Conservation (phyloP, 1,140 invertebrate genomes). For the Pissodes strobi region DNA sequence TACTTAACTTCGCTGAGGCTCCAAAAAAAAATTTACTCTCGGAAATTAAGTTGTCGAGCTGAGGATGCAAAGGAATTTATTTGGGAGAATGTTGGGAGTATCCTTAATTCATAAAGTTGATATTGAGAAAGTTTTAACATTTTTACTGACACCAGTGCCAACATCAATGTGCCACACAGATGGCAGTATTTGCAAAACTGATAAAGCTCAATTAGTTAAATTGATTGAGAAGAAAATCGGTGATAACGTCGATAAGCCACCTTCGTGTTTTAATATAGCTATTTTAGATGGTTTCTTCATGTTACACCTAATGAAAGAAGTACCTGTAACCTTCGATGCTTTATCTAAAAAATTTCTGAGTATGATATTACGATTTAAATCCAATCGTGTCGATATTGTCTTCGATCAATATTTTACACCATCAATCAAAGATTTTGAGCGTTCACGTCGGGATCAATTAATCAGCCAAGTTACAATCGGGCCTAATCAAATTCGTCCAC, state of each 20-base stretch:
- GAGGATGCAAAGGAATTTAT: too few relatives aligned
- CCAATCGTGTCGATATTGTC: slow-evolving; percentile 17
- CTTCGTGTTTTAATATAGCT: slow-evolving; percentile 12
- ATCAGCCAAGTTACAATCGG: slow-evolving; percentile 16
- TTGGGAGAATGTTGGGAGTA: too few relatives aligned
- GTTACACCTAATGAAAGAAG: slow-evolving; percentile 31
- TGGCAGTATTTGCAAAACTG: slow-evolving; percentile 39
- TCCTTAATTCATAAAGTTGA: too few relatives aligned
- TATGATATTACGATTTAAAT: slow-evolving; percentile 14
- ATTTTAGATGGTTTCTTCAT: slow-evolving; percentile 18
- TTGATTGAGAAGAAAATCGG: slow-evolving; percentile 32
- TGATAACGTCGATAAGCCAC: slow-evolving; percentile 22
- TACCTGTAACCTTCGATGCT: slow-evolving; percentile 21
- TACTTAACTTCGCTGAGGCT: background rate
- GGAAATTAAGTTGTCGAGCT: too few relatives aligned
- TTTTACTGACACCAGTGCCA: slow-evolving; percentile 33
- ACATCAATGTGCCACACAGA: slow-evolving; percentile 40
- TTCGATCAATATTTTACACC: slow-evolving; percentile 23
- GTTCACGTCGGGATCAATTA: slow-evolving; percentile 19
- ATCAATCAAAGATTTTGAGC: slow-evolving; percentile 27
- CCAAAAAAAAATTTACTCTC: too few relatives aligned
- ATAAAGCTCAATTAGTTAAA: slow-evolving; percentile 17
- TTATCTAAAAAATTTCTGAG: slow-evolving; percentile 30
- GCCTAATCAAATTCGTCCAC: slow-evolving; percentile 26
- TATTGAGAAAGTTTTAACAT: too few relatives aligned